Base-by-base conservation (phyloP, 2,797 vertebrate species). In the Coranthus polyacanthus region DNA sequence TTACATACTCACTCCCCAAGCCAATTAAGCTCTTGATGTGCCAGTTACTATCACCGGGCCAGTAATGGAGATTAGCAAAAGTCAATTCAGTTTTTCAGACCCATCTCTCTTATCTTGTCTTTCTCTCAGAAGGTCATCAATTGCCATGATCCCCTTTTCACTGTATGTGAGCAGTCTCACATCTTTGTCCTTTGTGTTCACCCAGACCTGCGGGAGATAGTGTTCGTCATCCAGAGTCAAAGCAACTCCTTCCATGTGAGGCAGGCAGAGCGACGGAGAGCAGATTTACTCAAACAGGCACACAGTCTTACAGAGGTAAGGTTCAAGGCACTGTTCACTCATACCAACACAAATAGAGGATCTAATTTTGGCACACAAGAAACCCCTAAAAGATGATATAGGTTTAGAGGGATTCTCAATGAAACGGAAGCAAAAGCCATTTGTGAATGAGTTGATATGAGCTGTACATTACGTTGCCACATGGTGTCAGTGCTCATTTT, bases 151-250 rank as follows among this genome's bases (percentile, higher is more conserved):
- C 70, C 68, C 29, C 10, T 32, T 72, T 72, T 78, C 78, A 56
- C 67, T 74, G 64, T 42, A 20, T 57, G 32, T 50, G 41, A 80
- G 61, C 75, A 26, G 59, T 67, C 70, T 75, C 66, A 63, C 66
- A 67, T 87, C 50, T 84, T 7, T 72, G 57, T 78, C 71, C 55
- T 82, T 73, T 90, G 88, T 85, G 53, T 93, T 94, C 58, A 89
- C 24, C 18, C 72, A 99, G 97, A 96, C 81, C 87, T 97, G 85
- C 93, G 89, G 89, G 94, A 94, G 90, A 94, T 97, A 82, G 93
- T 98, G 43, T 98, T 98, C 90, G 83, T 99, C 88, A 96, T 99
- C 92, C 97, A 98, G 92, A 99, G 97, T 88, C 97, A 99, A 84
- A 95, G 94, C 78, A 96, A 97, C 91, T 93, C 95, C 78, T 97